These are phyloP conservation scores for Romanogobio albipinnatus DNA, from an alignment of 2,113 vertebrate species.

Conservation along the genomic window DNA sequence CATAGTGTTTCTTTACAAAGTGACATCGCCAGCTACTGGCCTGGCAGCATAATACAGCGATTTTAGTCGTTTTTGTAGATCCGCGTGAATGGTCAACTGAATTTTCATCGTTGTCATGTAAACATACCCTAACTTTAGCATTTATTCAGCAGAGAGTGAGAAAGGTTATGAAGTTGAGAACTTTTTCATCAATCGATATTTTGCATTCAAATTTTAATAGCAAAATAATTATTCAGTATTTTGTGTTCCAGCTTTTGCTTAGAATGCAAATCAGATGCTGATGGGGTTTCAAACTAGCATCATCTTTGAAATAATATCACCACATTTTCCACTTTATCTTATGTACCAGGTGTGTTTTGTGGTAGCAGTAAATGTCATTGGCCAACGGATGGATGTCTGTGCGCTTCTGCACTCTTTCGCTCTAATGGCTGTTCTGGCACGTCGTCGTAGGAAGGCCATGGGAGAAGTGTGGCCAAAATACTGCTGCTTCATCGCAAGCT, in stretches of 20 bases:
- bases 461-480: constrained; percentile 82
- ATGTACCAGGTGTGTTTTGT: constrained; percentile 72
- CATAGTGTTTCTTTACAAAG: too few species aligned
- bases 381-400: constrained; percentile 78
- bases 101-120: too few species aligned
- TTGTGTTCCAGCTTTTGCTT: not conserved
- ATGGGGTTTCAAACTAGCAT: not conserved
- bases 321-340: not conserved
- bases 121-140: too few species aligned
- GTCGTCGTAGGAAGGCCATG: constrained; percentile 77
- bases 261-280: not conserved
- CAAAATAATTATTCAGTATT: not conserved
- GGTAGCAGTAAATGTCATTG: constrained; percentile 73
- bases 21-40: too few species aligned
- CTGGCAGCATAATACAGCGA: too few species aligned
- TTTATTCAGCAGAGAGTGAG: too few species aligned
- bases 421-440: constrained; percentile 72
- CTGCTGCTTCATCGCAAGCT: constrained; percentile 78
- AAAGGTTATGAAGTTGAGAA: too few species aligned
- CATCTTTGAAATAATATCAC: not conserved
- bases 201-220: not conserved
- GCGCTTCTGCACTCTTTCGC: constrained; percentile 71
- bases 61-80: too few species aligned
- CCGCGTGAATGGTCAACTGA: too few species aligned
- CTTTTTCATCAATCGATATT: too few species aligned